Percentiles rank a stretch among this genome's conserved stretches.
Evolutionary conservation across 2,888 invertebrate species (phyloP).

Genomic region (Agrochola macilenta): DNA sequence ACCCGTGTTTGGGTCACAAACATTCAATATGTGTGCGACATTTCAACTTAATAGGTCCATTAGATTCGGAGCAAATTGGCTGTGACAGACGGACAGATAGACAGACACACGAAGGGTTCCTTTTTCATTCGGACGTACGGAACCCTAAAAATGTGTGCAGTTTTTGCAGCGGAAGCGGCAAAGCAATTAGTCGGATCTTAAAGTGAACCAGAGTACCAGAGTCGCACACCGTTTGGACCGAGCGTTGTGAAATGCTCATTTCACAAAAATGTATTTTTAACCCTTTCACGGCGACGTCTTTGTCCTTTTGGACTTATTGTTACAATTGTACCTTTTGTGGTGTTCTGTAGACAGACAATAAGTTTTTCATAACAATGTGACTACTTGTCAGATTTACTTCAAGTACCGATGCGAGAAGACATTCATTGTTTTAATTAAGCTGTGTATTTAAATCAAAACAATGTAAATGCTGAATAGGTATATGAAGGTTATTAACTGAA

Average conservation of each 20-base stretch:
- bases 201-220: constrained; percentile 30
- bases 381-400: constrained; percentile 23
- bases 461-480: not conserved
- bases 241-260: constrained; percentile 55
- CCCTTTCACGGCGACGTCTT: constrained; percentile 31
- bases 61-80: too few relatives aligned
- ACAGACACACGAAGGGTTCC: too few relatives aligned
- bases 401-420: not conserved
- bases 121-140: too few relatives aligned
- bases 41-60: too few relatives aligned
- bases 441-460: not conserved
- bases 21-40: too few relatives aligned
- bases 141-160: not conserved
- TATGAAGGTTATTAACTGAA: not conserved
- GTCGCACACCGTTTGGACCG: constrained; percentile 41
- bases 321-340: constrained; percentile 39
- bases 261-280: constrained; percentile 37
- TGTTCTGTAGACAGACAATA: constrained; percentile 29
- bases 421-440: not conserved
- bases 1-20: too few relatives aligned
- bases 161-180: constrained; percentile 70
- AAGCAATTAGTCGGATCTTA: constrained; percentile 74
- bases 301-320: constrained; percentile 37
- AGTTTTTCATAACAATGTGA: constrained; percentile 35
- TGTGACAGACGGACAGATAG: too few relatives aligned